Evolutionary conservation across 2,888 invertebrate species (phyloP).

Genomic region (Eupelmus urozonus): DNA sequence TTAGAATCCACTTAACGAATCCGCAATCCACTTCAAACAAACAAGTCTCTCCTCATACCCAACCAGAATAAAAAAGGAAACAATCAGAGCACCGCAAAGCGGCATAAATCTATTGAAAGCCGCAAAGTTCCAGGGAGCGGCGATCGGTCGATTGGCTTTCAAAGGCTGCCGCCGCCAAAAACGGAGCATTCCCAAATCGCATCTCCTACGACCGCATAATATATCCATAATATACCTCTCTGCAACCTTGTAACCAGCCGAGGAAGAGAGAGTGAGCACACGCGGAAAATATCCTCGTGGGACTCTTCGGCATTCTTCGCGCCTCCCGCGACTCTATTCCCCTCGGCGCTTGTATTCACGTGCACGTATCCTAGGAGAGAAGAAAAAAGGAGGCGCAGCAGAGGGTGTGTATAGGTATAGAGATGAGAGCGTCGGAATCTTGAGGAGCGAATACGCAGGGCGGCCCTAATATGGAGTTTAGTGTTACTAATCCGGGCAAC

Average conservation of each 20-base stretch:
- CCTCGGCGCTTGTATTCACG: background rate
- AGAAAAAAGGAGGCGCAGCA: background rate
- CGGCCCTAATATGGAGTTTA: conserved; percentile 61
- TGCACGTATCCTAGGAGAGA: background rate
- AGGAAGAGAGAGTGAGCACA: background rate
- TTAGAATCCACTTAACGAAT: too few relatives aligned
- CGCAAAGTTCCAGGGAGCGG: background rate
- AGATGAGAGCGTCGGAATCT: conserved; percentile 41
- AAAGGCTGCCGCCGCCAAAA: conserved; percentile 9
- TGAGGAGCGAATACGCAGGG: conserved; percentile 48
- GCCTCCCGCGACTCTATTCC: too few relatives aligned
- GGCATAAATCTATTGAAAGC: too few relatives aligned
- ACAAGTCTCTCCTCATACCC: too few relatives aligned
- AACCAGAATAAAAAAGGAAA: too few relatives aligned
- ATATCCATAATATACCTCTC: too few relatives aligned
- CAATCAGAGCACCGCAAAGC: conserved; percentile 4
- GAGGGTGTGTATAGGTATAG: background rate
- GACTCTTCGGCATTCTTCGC: conserved; percentile 22
- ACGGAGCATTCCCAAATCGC: background rate
- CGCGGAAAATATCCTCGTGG: conserved; percentile 59
- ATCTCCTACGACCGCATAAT: background rate
- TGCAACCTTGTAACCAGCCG: too few relatives aligned
- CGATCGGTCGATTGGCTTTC: conserved; percentile 23
- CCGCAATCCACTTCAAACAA: too few relatives aligned
- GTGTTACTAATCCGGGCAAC: conserved; percentile 66